phyloP scores from a whole-genome alignment of 1,140 invertebrate species.

The Zaprionus taronus region DNA sequence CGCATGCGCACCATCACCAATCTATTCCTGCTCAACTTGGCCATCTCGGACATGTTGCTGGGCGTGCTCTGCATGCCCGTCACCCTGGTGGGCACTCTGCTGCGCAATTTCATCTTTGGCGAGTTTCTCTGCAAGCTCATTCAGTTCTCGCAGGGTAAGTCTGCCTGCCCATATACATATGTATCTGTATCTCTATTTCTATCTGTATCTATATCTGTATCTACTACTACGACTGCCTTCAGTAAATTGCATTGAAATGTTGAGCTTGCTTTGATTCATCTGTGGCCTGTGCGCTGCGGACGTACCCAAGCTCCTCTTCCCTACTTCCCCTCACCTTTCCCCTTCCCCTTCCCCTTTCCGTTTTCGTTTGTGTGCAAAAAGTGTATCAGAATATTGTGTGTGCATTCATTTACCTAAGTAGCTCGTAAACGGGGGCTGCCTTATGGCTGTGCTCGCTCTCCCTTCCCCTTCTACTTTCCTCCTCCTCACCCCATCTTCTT shows the following conservation, averaged over 20 bases:
- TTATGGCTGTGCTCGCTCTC: neutral
- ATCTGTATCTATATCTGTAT: conserved; percentile 1
- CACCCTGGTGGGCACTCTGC: conserved; percentile 92
- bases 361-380: neutral
- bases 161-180: neutral
- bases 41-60: conserved; percentile 92
- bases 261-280: neutral
- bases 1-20: conserved; percentile 95
- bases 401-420: conserved; percentile 17
- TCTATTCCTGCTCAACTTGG: conserved; percentile 94
- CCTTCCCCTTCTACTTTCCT: neutral
- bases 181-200: conserved; percentile 15
- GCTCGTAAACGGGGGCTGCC: neutral
- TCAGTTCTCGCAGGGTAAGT: conserved; percentile 93
- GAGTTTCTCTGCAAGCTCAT: conserved; percentile 92
- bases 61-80: conserved; percentile 95
- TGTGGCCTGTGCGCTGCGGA: neutral
- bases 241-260: neutral
- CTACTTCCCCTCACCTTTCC: neutral
- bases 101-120: conserved; percentile 94
- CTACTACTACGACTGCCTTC: neutral
- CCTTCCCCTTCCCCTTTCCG: neutral
- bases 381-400: conserved; percentile 15
- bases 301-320: neutral
- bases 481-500: neutral